Conservation (phyloP, 1,140 invertebrate genomes). For the Rhynchophorus ferrugineus region DNA sequence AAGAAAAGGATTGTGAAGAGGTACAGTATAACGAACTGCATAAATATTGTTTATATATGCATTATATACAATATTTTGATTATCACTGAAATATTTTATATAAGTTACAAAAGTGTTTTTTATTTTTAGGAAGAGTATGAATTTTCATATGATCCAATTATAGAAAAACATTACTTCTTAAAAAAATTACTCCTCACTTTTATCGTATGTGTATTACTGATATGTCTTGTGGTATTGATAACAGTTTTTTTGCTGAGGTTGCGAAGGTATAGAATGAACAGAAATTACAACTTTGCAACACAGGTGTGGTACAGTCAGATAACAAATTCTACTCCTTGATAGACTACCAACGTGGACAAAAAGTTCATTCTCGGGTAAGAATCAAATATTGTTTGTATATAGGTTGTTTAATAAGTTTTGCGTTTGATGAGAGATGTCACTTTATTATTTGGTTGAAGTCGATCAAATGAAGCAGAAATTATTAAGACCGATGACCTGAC, state of each 20-base stretch:
- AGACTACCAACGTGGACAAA: no score
- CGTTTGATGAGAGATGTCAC: no score
- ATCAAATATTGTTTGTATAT: no score
- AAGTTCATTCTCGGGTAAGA: no score
- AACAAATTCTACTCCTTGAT: constrained; percentile 5
- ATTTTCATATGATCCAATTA: not conserved
- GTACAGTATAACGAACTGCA: constrained; percentile 12
- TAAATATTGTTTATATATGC: no score
- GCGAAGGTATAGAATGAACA: constrained; percentile 18
- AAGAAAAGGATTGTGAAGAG: constrained; percentile 16
- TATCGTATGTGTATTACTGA: not conserved
- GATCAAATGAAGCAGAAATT: no score
- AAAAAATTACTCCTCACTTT: not conserved
- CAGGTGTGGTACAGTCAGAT: constrained; percentile 27
- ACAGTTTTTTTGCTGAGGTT: constrained; percentile 13
- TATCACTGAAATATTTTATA: no score
- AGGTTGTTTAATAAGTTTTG: no score
- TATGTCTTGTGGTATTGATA: constrained; percentile 11
- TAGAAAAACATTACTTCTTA: not conserved
- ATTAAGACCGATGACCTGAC: no score
- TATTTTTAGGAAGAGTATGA: not conserved
- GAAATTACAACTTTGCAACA: constrained; percentile 20
- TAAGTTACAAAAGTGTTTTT: not conserved
- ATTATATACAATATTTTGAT: no score
- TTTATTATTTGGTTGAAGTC: not conserved